A percentile compares a stretch with the other conserved stretches of the same genome.
These are phyloP conservation scores for Ciconia stormi DNA, from an alignment of 2,113 vertebrate species.

Conservation along the genomic window DNA sequence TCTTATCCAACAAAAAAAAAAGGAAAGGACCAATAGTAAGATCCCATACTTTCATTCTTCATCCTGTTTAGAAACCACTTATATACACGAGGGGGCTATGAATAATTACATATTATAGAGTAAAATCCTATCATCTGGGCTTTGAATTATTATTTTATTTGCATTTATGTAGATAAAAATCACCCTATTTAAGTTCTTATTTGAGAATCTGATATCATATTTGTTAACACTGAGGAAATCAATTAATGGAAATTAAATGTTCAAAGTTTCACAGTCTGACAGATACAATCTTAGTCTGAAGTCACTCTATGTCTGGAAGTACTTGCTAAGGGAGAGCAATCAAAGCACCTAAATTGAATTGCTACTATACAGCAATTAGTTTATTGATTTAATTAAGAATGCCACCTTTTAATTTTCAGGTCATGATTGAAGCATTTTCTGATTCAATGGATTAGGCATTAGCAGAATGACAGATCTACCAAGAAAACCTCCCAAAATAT, in stretches of 20 bases:
- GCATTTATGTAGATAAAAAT: conserved; percentile 80
- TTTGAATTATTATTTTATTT: conserved; percentile 79
- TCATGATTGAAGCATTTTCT: conserved; percentile 85
- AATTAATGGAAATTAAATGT: conserved; percentile 96
- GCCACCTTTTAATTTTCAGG: conserved; percentile 93
- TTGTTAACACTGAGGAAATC: conserved; percentile 92
- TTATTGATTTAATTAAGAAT: conserved; percentile 99
- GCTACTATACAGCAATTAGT: conserved; percentile 94
- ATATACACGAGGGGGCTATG: conserved; percentile 62
- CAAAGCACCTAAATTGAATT: conserved; percentile 93
- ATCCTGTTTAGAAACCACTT: conserved; percentile 54
- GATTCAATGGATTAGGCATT: conserved; percentile 78
- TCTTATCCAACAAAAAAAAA: neutral
- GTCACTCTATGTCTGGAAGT: conserved; percentile 83
- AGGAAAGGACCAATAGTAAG: neutral
- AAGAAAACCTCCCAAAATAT: conserved; percentile 61
- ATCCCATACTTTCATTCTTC: conserved; percentile 40
- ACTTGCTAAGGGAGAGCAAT: conserved; percentile 85
- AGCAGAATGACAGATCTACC: conserved; percentile 69
- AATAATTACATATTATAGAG: conserved; percentile 73
- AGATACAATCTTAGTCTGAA: conserved; percentile 86
- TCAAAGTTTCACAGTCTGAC: conserved; percentile 87
- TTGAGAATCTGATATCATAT: conserved; percentile 90
- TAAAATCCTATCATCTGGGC: conserved; percentile 69
- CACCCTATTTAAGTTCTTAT: conserved; percentile 68